Base-by-base conservation (phyloP, 2,113 vertebrate genomes). In the Lethenteron reissneri region DNA sequence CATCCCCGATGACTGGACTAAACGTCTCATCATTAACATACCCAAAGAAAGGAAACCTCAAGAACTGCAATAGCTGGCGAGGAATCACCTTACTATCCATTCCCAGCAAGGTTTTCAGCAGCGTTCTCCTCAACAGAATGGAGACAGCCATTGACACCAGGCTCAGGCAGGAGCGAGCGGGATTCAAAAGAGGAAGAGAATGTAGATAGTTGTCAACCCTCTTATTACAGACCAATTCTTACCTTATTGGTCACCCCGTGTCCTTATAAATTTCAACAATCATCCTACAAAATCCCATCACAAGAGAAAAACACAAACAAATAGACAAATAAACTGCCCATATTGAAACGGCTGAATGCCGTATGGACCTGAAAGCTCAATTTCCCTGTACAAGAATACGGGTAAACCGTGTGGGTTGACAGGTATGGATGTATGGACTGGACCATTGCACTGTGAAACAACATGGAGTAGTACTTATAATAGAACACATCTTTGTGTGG, bases 1-100 rank as follows among this genome's bases (percentile, higher is more conserved):
- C 14, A 19, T 72, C 11, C n/a, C 72, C 19, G 60, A 69, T 41
- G 3, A 56, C 41, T 72, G 72, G 72, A 11, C 60, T 12, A 72
- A 72, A 56, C 58, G 58, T 11, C 58, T 72, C 58, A 56, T 71
- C 11, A 21, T 68, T 21, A 68, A 68, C 25, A 8, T 21, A 68
- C 9, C 62, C 9, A 9, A 15, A 11, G 2, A 64, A 15, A 17
- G 14, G 14, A 17, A 64, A 15, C 60, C 60, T 64, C 60, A 17
- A 64, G 17, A 64, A 14, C 17, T 14, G 17, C 60, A 64, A 64
- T 64, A 41, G 25, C 25, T 64, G 60, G 60, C 4, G 17, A 15
- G 60, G 60, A 17, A 64, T 64, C 60, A 64, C 60, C 17, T 17
- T 64, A 17, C 17, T 64, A 64, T 64, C 60, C 17, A 64, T 15